Conservation (phyloP, 1,140 invertebrate genomes). For the Platyscapa corneri region DNA sequence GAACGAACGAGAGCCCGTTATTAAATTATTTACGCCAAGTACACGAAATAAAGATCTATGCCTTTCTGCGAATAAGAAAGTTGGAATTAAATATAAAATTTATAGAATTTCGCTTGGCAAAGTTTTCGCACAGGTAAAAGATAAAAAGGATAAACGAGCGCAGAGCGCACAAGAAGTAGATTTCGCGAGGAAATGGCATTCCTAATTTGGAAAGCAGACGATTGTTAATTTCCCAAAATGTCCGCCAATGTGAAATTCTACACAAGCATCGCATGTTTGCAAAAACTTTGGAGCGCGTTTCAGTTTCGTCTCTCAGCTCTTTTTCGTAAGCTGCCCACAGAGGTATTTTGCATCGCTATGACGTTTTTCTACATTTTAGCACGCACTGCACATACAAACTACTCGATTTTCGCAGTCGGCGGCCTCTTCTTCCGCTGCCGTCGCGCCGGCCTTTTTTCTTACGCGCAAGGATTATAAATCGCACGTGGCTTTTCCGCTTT, state of each 20-base stretch:
- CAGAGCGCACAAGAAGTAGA: too few relatives aligned
- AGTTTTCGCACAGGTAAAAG: too few relatives aligned
- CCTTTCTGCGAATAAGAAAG: too few relatives aligned
- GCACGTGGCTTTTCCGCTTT: not conserved
- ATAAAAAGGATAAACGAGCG: too few relatives aligned
- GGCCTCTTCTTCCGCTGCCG: not conserved
- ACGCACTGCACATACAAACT: constrained; percentile 11
- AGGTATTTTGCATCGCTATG: not conserved
- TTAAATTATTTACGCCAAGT: too few relatives aligned
- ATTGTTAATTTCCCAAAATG: not conserved
- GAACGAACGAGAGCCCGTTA: too few relatives aligned
- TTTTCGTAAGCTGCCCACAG: not conserved
- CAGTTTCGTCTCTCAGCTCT: not conserved
- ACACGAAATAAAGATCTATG: too few relatives aligned
- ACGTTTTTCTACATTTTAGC: constrained; percentile 8
- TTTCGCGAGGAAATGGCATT: not conserved
- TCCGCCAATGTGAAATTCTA: not conserved
- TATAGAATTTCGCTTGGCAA: too few relatives aligned
- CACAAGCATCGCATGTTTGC: not conserved
- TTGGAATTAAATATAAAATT: not conserved
- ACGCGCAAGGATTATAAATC: constrained; percentile 15
- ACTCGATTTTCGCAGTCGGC: constrained; percentile 13
- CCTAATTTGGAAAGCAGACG: not conserved
- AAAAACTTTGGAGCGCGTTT: not conserved
- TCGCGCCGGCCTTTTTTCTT: not conserved